Conservation (phyloP, 2,113 vertebrate species). For the Ellobius talpinus region DNA sequence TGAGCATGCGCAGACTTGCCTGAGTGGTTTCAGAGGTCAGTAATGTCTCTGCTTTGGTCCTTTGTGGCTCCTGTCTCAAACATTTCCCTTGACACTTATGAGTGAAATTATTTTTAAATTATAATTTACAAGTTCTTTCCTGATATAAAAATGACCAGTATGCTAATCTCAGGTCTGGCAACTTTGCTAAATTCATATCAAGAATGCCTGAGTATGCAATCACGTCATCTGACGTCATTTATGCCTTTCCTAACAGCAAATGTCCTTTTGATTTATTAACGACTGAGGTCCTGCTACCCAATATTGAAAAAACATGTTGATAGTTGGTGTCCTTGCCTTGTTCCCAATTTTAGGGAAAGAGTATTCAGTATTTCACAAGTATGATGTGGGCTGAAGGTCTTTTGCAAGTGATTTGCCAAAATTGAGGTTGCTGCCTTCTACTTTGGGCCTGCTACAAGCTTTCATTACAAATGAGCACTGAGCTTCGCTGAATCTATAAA, state of each 20-base stretch:
- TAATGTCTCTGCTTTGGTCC: too few species aligned
- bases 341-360: background rate
- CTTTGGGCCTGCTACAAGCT: background rate
- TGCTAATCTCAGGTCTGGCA: background rate
- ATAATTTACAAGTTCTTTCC: background rate
- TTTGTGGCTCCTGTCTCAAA: background rate
- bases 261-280: background rate
- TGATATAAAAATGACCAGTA: background rate
- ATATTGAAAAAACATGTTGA: too few species aligned
- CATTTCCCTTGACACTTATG: background rate
- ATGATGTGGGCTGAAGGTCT: background rate
- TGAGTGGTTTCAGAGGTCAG: fast-evolving
- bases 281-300: background rate
- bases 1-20: background rate
- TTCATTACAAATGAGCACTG: background rate
- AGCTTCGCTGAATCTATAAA: background rate
- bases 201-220: too few species aligned
- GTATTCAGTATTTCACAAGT: background rate
- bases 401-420: background rate
- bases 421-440: background rate
- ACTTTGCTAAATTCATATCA: background rate
- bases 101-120: background rate
- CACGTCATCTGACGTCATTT: background rate
- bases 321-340: background rate
- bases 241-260: background rate